Percentiles rank a stretch among this genome's conserved stretches.
Conservation (phyloP, 1,140 invertebrate species). For the Magallana ariakensis region DNA sequence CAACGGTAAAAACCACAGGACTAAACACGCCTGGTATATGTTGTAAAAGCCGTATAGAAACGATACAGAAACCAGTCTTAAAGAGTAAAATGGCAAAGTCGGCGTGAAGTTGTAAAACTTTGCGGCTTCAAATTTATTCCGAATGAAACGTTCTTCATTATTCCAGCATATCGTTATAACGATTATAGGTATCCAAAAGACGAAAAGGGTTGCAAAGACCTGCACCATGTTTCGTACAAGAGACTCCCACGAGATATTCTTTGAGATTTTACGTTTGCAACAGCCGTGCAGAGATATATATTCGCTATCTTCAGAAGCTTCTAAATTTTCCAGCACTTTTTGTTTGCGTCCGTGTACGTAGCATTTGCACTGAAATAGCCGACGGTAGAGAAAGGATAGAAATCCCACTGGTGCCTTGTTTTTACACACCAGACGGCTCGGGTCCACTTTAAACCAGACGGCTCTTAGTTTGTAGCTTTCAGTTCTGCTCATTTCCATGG, state of each 20-base stretch:
- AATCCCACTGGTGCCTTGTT: conserved; percentile 1
- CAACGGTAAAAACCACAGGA: background rate
- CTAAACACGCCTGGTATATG: background rate
- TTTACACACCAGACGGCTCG: background rate
- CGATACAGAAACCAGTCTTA: background rate
- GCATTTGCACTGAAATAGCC: conserved; percentile 13
- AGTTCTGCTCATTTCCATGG: conserved; percentile 6
- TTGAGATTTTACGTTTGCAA: conserved; percentile 25
- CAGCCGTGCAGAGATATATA: conserved; percentile 15
- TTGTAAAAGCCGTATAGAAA: conserved; percentile 3
- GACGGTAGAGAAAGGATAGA: conserved; percentile 15
- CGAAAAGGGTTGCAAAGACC: background rate
- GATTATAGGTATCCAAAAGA: conserved; percentile 1
- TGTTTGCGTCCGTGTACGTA: conserved; percentile 25
- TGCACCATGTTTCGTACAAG: background rate
- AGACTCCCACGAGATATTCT: background rate
- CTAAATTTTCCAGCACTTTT: background rate
- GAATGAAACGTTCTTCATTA: background rate
- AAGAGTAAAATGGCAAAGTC: background rate
- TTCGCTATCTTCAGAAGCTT: background rate
- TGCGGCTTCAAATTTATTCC: background rate
- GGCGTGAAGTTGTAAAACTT: background rate
- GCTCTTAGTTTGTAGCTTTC: background rate
- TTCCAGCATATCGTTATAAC: background rate
- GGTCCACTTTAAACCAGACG: conserved; percentile 16